These are phyloP conservation scores for Nomada ferruginata DNA, from an alignment of 2,888 invertebrate species.

Conservation along the genomic window DNA sequence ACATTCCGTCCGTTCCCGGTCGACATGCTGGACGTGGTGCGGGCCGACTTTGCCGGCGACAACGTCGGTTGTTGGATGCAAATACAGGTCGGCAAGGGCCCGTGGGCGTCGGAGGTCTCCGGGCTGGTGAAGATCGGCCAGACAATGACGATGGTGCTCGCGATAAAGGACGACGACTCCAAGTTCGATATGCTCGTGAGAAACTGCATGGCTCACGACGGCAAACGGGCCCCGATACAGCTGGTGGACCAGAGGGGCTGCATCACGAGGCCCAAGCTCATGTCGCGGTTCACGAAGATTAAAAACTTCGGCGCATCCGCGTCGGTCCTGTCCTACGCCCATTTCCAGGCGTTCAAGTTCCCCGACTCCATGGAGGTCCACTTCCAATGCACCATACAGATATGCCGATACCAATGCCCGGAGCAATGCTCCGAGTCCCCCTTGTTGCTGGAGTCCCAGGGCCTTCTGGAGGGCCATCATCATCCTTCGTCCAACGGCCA, in stretches of 20 bases:
- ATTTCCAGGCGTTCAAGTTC: slow-evolving; percentile 98
- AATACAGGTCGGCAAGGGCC: slow-evolving; percentile 97
- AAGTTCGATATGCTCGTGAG: slow-evolving; percentile 98
- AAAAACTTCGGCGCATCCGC: slow-evolving; percentile 98
- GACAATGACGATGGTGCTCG: slow-evolving; percentile 98
- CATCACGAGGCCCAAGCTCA: slow-evolving; percentile 95
- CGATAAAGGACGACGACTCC: slow-evolving; percentile 97
- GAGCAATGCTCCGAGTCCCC: slow-evolving; percentile 93
- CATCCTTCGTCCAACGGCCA: slow-evolving; percentile 78
- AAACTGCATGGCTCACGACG: slow-evolving; percentile 97
- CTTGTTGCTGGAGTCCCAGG: slow-evolving; percentile 79
- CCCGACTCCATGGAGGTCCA: slow-evolving; percentile 98
- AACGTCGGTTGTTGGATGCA: slow-evolving; percentile 99
- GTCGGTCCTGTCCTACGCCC: slow-evolving; percentile 95
- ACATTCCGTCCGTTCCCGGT: slow-evolving; percentile 97
- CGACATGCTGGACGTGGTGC: slow-evolving; percentile 97
- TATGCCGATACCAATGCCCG: slow-evolving; percentile 96
- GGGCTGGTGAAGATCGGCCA: slow-evolving; percentile 97
- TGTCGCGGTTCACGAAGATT: slow-evolving; percentile 97
- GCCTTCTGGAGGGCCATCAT: slow-evolving; percentile 85
- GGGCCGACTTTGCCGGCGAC: slow-evolving; percentile 97
- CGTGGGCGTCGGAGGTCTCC: slow-evolving; percentile 97
- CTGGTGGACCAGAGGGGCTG: slow-evolving; percentile 96
- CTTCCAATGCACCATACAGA: slow-evolving; percentile 97
- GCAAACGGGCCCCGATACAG: slow-evolving; percentile 96